phyloP scores from a whole-genome alignment of 2,113 vertebrate species.

The Pavo muticus region DNA sequence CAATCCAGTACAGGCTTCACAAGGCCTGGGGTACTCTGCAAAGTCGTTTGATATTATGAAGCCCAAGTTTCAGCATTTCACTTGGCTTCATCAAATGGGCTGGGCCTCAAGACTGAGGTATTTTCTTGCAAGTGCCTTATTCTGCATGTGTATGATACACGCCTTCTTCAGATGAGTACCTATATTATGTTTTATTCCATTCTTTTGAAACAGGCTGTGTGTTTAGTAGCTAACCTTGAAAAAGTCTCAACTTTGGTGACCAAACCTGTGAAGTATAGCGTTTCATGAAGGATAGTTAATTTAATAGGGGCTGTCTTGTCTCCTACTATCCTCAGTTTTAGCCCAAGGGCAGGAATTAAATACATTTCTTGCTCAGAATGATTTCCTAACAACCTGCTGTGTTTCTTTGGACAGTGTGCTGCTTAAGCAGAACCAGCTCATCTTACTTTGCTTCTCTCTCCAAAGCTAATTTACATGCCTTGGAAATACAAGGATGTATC shows the following conservation, averaged over 20 bases:
- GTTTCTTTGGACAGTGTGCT: background rate
- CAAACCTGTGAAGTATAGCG: background rate
- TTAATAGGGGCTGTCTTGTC: background rate
- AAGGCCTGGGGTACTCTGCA: background rate
- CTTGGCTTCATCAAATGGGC: background rate
- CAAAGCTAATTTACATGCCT: background rate
- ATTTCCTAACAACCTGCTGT: background rate
- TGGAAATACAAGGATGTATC: background rate
- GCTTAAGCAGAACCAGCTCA: background rate
- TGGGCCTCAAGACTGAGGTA: background rate
- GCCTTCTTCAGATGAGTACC: background rate
- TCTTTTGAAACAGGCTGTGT: background rate
- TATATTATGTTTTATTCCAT: background rate
- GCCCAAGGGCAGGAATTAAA: background rate
- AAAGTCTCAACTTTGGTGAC: background rate
- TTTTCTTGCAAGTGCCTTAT: background rate
- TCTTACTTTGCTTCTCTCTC: background rate
- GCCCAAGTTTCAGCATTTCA: rapidly evolving
- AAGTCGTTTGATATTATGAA: background rate
- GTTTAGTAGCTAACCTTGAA: background rate
- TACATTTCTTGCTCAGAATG: background rate
- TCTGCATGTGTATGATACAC: background rate
- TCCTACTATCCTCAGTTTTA: background rate
- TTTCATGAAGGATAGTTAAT: background rate
- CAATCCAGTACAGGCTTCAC: background rate